Evolutionary conservation across 2,888 invertebrate genomes (phyloP), one percentile per base, ranked within the genome.

Genomic region (Hyles lineata): DNA sequence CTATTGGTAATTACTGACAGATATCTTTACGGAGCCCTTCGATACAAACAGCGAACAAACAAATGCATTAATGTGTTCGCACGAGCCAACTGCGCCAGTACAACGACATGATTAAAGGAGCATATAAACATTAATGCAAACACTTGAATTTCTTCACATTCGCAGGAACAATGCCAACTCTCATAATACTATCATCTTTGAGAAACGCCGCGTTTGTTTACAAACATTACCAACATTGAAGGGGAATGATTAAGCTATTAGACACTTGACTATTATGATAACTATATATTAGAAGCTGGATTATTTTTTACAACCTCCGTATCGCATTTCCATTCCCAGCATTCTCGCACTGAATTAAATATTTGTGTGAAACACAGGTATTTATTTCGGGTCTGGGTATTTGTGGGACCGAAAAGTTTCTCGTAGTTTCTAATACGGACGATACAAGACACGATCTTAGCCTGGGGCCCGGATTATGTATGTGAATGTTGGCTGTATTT

Each of bases 1-100:
- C n/a, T n/a, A n/a, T n/a, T n/a, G n/a, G n/a, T n/a, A n/a, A n/a
- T n/a, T n/a, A n/a, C n/a, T n/a, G n/a, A n/a, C n/a, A n/a, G n/a
- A n/a, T n/a, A n/a, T 23, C 15, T 35, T 43, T 3, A 21, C 15
- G 23, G 9, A 35, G 32, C 29, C 63, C 63, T 21, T 43, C 23
- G 43, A 67, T 43, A 43, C 43, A 50, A 43, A 21, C n/a, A 21
- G 4, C 21, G 21, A 63, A 67, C 43, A 23, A 67, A 50, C 67
- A 3, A 55, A 55, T 55, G 55, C 55, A 55, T 55, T 55, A 55
- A 55, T 15, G 17, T 23, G 9, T 21, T 23, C 50, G 23, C 43
- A 23, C 50, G 67, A 50, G 67, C 67, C 67, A 67, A 67, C 67
- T 67, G 67, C 67, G 67, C 50, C 67, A 67, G 50, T 50, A 11